Conservation (phyloP, 2,113 vertebrate species). For the Stegastes partitus region DNA sequence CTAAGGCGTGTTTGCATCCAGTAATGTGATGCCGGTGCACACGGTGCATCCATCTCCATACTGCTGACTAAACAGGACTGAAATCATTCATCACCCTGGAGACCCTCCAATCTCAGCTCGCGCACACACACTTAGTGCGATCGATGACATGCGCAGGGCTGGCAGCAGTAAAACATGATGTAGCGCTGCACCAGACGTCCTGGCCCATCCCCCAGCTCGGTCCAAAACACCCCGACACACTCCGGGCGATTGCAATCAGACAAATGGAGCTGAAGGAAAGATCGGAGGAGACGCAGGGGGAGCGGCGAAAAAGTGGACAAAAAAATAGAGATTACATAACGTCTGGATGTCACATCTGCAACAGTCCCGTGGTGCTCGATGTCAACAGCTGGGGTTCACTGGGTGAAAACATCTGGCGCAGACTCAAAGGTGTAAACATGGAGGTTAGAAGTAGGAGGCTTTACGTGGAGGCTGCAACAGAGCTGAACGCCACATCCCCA, state of each 20-base stretch:
- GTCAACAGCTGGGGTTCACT: slow-evolving; percentile 39
- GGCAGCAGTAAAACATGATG: slow-evolving; percentile 54
- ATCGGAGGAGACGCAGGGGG: background rate
- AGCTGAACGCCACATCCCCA: background rate
- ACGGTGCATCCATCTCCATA: background rate
- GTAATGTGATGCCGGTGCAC: slow-evolving; percentile 14
- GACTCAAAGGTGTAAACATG: slow-evolving; percentile 18
- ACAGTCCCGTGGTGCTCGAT: background rate
- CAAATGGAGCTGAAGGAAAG: background rate
- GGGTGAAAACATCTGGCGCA: slow-evolving; percentile 29
- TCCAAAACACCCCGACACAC: slow-evolving; percentile 11
- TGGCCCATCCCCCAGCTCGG: background rate
- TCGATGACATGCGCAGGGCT: slow-evolving; percentile 52
- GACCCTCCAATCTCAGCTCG: background rate
- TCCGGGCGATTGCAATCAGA: slow-evolving; percentile 4
- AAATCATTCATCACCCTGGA: slow-evolving; percentile 33
- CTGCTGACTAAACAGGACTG: slow-evolving; percentile 56
- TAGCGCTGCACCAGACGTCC: slow-evolving; percentile 47
- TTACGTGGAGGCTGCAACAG: background rate
- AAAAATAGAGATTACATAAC: slow-evolving; percentile 8
- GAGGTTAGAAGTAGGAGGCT: background rate
- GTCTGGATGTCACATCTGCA: slow-evolving; percentile 21
- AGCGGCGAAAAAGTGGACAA: background rate
- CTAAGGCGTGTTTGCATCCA: background rate
- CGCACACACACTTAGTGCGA: slow-evolving; percentile 7